phyloP scores from a whole-genome alignment of 2,888 invertebrate species.

The Elegia similella region DNA sequence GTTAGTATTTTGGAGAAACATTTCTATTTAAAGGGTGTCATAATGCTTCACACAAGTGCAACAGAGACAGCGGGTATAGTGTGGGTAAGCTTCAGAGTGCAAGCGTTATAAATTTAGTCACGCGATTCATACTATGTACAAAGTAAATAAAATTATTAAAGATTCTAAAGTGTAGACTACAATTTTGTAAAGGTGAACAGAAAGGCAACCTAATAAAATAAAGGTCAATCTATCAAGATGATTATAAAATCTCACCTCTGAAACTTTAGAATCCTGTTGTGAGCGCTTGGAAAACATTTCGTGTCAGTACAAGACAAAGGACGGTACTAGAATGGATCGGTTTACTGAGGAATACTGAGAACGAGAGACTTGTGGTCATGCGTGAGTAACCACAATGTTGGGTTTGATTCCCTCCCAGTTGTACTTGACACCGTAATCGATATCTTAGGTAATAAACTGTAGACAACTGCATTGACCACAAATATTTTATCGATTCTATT shows the following conservation, averaged over 20 bases:
- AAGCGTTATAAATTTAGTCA: conserved; percentile 55
- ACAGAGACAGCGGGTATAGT: conserved; percentile 45
- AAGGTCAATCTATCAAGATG: conserved; percentile 19
- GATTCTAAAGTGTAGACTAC: background rate
- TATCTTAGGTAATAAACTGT: conserved; percentile 23
- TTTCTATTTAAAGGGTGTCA: conserved; percentile 44
- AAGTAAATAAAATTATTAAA: conserved; percentile 14
- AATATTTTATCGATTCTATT: background rate
- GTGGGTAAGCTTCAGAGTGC: conserved; percentile 66
- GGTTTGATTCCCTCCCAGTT: conserved; percentile 34
- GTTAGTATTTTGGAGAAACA: conserved; percentile 81
- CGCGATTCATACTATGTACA: conserved; percentile 31
- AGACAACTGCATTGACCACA: conserved; percentile 20
- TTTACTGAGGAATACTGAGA: conserved; percentile 46
- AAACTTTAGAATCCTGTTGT: conserved; percentile 59
- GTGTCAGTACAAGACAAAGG: conserved; percentile 54
- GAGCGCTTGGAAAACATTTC: conserved; percentile 77
- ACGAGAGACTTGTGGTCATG: conserved; percentile 39
- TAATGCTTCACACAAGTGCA: conserved; percentile 53
- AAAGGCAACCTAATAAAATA: background rate
- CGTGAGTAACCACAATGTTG: conserved; percentile 38
- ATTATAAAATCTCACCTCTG: conserved; percentile 64
- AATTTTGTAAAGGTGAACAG: background rate
- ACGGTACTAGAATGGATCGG: conserved; percentile 57
- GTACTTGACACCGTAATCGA: conserved; percentile 37